Evolutionary conservation across 2,888 invertebrate species (phyloP).

Genomic region (Lithophane leautieri): DNA sequence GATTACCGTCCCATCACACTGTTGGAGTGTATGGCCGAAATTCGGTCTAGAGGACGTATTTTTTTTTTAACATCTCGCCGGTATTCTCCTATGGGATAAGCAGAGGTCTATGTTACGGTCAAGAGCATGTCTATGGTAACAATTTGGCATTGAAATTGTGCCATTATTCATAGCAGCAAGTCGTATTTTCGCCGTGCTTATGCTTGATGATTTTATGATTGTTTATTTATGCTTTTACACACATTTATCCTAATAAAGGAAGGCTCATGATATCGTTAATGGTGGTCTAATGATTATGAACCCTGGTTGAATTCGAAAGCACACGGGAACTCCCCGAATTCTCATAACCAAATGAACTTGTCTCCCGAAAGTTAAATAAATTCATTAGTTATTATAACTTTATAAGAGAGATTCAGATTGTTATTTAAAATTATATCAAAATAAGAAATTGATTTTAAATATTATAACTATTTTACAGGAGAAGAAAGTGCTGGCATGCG

Average conservation of each 20-base stretch:
- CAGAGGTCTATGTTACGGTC: neutral
- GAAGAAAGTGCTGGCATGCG: slow-evolving; percentile 92
- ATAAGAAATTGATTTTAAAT: neutral
- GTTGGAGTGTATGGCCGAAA: too few species aligned
- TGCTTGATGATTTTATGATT: neutral
- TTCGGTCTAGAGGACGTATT: too few species aligned
- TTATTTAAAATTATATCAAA: neutral
- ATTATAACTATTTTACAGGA: slow-evolving; percentile 67
- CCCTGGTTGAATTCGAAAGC: neutral
- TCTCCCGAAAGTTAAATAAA: neutral
- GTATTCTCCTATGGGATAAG: neutral
- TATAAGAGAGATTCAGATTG: neutral
- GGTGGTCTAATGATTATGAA: neutral
- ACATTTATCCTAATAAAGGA: neutral
- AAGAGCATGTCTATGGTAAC: too few species aligned
- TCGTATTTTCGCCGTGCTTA: too few species aligned
- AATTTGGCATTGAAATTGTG: neutral
- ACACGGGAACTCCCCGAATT: neutral
- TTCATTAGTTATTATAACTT: neutral
- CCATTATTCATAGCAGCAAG: neutral
- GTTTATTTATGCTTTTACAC: neutral
- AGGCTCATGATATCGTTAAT: too few species aligned
- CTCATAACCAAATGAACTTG: neutral
- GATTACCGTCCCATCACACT: too few species aligned
- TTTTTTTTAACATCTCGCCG: too few species aligned